Base-by-base conservation (phyloP, 2,113 vertebrate genomes). In the Gallinago media region DNA sequence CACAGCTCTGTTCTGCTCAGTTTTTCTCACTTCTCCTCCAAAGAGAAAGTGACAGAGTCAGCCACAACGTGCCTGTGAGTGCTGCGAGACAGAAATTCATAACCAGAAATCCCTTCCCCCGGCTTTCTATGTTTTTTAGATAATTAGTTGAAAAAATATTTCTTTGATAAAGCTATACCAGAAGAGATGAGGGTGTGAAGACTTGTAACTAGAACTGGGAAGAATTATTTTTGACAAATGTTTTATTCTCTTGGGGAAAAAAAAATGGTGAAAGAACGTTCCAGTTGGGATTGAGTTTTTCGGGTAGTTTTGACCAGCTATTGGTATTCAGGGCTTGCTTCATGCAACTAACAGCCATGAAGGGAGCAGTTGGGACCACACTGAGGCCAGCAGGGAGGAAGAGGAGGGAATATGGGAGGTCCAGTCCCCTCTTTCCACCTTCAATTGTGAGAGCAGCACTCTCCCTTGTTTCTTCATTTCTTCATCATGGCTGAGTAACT, bases 11-110 rank as follows among this genome's bases (percentile, higher is more conserved):
- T 52, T 95, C 81, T 78, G 34, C 38, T 91, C 31, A 40, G 38
- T 78, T 85, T 84, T 73, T 66, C 72, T 85, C 86, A 62, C 54
- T 82, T 93, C 46, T 85, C 26, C 54, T 91, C 36, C 42, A 80
- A 86, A 83, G 18, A 34, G n/a, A 77, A 96, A 80, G 75, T 66
- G 50, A 77, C 31, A 86, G 54, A 72, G 63, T 58, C 55, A 80
- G 63, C 38, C 56, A 67, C 70, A 79, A 55, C 0, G 0, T 62
- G 42, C 25, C 54, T 89, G 66, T 17, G 80, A 78, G 68, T 59
- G 38, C 72, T 78, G 72, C 1, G 6, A 93, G 46, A 90, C 22
- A 88, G 58, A 92, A 90, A 83, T 56, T 62, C 11, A 4, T 47
- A 71, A 21, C 32, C 26, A 42, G 23, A 20, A 46, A 46, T 46